Percentiles rank a stretch among this genome's conserved stretches.
These are phyloP conservation scores for Telmatherina bonti DNA, from an alignment of 2,797 vertebrate genomes.

Conservation along the genomic window DNA sequence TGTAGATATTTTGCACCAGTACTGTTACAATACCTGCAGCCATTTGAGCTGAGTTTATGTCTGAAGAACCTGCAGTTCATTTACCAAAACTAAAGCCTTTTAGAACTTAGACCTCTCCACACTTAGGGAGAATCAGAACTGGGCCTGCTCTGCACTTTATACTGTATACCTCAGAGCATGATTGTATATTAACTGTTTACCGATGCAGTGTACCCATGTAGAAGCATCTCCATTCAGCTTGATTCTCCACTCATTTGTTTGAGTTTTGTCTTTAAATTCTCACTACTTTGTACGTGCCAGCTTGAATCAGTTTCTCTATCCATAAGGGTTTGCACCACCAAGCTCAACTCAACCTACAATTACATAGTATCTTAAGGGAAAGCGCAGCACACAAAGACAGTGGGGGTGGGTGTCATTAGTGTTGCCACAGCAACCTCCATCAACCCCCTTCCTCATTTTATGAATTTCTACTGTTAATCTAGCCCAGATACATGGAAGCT, in stretches of 20 bases:
- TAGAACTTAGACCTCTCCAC: background rate
- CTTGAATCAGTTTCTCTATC: constrained; percentile 21
- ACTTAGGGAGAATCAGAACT: background rate
- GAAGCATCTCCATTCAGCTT: background rate
- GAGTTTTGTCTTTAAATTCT: constrained; percentile 1
- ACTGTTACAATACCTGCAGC: background rate
- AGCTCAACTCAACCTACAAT: constrained; percentile 52
- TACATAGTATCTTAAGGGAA: constrained; percentile 55
- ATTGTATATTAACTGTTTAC: background rate
- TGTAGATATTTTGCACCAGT: background rate
- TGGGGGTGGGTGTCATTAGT: constrained; percentile 70
- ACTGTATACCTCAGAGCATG: background rate
- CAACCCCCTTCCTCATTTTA: constrained; percentile 53
- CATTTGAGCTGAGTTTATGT: background rate
- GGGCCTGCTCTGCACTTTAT: background rate
- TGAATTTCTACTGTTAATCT: constrained; percentile 70
- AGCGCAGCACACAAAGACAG: constrained; percentile 46
- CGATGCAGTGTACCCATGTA: background rate
- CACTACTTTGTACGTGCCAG: background rate
- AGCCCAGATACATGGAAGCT: constrained; percentile 60
- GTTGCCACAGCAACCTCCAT: constrained; percentile 73
- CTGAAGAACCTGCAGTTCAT: background rate
- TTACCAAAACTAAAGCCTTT: background rate
- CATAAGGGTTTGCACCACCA: constrained; percentile 40
- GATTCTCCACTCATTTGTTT: background rate